A percentile compares a stretch with the other conserved stretches of the same genome.
Evolutionary conservation across 2,888 invertebrate genomes (phyloP).

Genomic region (Thereva unica): DNA sequence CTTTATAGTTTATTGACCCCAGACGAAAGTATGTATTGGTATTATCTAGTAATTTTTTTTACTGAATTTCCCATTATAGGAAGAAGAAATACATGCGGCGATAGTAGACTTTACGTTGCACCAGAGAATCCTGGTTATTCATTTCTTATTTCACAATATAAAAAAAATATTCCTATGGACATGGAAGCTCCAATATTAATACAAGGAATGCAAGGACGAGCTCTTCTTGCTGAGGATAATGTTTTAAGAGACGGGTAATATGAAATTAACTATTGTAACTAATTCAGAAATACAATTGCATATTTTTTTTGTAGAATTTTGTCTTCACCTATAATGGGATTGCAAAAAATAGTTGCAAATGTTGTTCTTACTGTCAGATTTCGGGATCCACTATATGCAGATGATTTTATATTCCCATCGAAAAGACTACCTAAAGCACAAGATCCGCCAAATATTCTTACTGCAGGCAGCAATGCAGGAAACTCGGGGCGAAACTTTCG

Average conservation of each 20-base stretch:
- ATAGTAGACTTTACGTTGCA: slow-evolving; percentile 87
- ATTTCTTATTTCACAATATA: slow-evolving; percentile 72
- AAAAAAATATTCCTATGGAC: slow-evolving; percentile 60
- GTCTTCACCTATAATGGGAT: slow-evolving; percentile 71
- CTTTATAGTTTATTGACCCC: slow-evolving; percentile 79
- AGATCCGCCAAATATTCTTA: slow-evolving; percentile 76
- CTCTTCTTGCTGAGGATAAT: slow-evolving; percentile 73
- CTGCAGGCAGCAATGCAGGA: slow-evolving; percentile 79
- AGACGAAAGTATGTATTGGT: slow-evolving; percentile 72
- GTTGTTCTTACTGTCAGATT: slow-evolving; percentile 69
- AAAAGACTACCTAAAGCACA: slow-evolving; percentile 67
- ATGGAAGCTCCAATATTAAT: slow-evolving; percentile 66
- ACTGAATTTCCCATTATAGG: slow-evolving; percentile 55
- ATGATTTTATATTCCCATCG: slow-evolving; percentile 79
- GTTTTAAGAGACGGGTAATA: slow-evolving; percentile 68
- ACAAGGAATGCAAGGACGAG: slow-evolving; percentile 83
- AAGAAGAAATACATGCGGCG: slow-evolving; percentile 82
- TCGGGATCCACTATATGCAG: slow-evolving; percentile 77
- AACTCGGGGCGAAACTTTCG: slow-evolving; percentile 70
- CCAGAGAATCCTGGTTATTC: slow-evolving; percentile 71
- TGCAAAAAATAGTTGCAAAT: slow-evolving; percentile 66
- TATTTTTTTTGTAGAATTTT: slow-evolving; percentile 60
- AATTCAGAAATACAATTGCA: background rate
- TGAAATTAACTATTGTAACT: slow-evolving; percentile 11
- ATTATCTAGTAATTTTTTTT: slow-evolving; percentile 8